Base-by-base conservation (phyloP, 1,140 invertebrate species). In the Elysia chlorotica region DNA sequence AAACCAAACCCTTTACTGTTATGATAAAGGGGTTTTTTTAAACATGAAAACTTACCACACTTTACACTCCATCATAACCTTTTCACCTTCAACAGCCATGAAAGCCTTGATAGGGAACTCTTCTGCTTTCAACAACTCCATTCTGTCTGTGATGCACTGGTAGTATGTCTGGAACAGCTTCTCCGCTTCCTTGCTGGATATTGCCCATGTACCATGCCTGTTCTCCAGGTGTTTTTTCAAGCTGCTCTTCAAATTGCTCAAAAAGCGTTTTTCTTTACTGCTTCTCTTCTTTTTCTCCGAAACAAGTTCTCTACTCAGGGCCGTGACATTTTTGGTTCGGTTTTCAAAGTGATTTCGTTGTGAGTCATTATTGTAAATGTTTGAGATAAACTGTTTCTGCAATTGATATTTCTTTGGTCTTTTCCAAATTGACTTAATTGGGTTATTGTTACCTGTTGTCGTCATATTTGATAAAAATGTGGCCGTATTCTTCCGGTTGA, bases 31-130 rank as follows among this genome's bases (percentile, higher is more conserved):
- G 41, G 10, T 10, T 48, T n/a, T 14, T n/a, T 48, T 10, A 10
- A 14, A 48, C 10, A 48, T 48, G 41, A 48, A 14, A 25, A 23
- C 56, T 71, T 63, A 71, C 69, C 69, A 71, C 23, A 71, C 37
- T 19, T 28, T 17, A n/a, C 69, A 71, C 2, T 14, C 3, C 57
- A 71, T 25, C 37, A 31, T n/a, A 0, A 63, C 37, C 19, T 53
- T 62, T 30, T 71, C 69, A n/a, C 69, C 69, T 63, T 71, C 69
- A 30, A 71, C 17, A 30, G 69, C 69, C 14, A 71, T 17, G 6
- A 71, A 3, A 2, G 69, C 37, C 23, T 71, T 71, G 21, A 71
- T 71, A 4, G 59, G 59, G 25, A 71, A 71, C 23, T 62, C 59
- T 30, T 71, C 57, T 23, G 30, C 48, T n/a, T 63, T 25, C 19